Conservation (phyloP, 2,888 invertebrate species). For the Aromia moschata region DNA sequence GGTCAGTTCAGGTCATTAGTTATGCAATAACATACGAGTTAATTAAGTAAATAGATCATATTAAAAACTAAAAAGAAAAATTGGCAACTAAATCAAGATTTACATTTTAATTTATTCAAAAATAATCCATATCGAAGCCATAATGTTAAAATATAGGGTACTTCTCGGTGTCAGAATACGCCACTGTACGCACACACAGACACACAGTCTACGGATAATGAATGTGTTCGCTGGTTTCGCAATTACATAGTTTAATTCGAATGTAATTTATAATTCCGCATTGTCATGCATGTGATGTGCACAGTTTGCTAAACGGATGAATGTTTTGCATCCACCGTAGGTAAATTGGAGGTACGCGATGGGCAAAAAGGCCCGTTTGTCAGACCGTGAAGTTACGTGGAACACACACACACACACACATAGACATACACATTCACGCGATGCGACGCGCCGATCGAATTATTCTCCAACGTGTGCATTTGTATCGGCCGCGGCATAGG, state of each 20-base stretch:
- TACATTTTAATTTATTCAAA: too few species aligned
- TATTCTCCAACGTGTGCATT: constrained; percentile 17
- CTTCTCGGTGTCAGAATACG: too few species aligned
- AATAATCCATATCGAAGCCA: too few species aligned
- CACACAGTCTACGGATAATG: constrained; percentile 56
- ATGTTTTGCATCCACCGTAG: constrained; percentile 55
- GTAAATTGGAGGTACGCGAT: constrained; percentile 53
- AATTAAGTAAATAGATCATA: too few species aligned
- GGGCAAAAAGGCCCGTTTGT: constrained; percentile 44
- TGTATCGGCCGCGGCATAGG: constrained; percentile 13
- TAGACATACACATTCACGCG: too few species aligned
- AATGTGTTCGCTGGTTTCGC: constrained; percentile 62
- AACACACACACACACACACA: constrained; percentile 26
- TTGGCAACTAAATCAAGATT: too few species aligned
- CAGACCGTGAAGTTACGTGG: constrained; percentile 48
- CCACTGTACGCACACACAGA: constrained; percentile 42
- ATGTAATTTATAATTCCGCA: constrained; percentile 65
- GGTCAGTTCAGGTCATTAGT: too few species aligned
- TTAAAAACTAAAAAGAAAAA: too few species aligned
- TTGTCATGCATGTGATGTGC: constrained; percentile 64
- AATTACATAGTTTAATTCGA: constrained; percentile 66
- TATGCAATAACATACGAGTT: too few species aligned
- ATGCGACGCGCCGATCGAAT: constrained; percentile 23
- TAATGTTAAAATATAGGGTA: too few species aligned
- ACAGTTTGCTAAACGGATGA: constrained; percentile 61